Evolutionary conservation across 2,113 vertebrate genomes (phyloP).

Genomic region (Dasypus novemcinctus): DNA sequence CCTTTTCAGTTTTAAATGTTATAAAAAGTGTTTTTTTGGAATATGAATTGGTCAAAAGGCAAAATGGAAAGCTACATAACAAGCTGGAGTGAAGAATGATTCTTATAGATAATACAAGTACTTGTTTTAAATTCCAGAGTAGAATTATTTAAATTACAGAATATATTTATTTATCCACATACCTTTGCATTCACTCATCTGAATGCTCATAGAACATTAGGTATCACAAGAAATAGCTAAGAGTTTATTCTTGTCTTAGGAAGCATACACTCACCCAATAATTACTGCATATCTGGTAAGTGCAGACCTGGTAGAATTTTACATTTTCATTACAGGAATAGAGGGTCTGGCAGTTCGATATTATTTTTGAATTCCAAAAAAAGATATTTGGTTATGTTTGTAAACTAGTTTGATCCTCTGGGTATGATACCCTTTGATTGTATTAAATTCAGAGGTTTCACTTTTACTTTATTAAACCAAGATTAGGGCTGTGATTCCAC

Average conservation of each 20-base stretch:
- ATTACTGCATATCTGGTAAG: no score
- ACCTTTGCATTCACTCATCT: no score
- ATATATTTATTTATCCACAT: background rate
- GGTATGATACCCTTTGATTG: no score
- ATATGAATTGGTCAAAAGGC: background rate
- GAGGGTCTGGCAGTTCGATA: background rate
- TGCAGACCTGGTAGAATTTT: accelerated
- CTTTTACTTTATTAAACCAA: no score
- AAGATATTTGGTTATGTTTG: no score
- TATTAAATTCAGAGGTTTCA: no score
- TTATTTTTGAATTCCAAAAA: no score
- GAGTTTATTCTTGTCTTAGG: accelerated
- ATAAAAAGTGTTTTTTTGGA: background rate
- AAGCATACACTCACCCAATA: accelerated
- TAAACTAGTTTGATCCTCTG: no score
- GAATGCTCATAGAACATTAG: accelerated
- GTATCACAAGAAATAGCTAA: accelerated
- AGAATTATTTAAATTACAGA: background rate
- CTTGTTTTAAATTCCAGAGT: background rate
- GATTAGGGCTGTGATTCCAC: no score
- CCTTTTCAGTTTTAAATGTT: background rate
- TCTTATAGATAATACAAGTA: accelerated
- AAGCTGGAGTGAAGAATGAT: background rate
- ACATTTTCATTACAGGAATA: background rate
- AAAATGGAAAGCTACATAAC: accelerated